Conservation (phyloP, 2,113 vertebrate species). For the Salvelinus alpinus region DNA sequence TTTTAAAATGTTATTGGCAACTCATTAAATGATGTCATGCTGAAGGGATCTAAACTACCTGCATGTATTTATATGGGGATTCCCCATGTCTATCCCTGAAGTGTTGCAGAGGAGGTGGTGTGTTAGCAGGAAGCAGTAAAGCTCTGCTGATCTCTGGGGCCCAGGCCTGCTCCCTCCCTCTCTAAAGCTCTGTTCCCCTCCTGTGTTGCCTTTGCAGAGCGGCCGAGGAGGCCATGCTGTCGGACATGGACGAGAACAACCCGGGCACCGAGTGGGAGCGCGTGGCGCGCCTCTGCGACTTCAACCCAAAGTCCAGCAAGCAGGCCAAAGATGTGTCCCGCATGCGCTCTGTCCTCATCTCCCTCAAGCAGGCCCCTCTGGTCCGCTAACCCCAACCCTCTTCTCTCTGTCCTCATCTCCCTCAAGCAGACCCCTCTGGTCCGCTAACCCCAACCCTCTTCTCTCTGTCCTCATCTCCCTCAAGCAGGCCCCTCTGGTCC, state of each 20-base stretch:
- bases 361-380: constrained; percentile 93
- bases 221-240: constrained; percentile 95
- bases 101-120: not conserved
- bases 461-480: constrained; percentile 97
- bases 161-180: not conserved
- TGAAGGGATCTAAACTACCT: too few relatives aligned
- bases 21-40: too few relatives aligned
- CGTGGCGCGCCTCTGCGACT: constrained; percentile 96
- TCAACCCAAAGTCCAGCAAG: constrained; percentile 99
- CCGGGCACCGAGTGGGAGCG: constrained; percentile 97
- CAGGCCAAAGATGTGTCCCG: constrained; percentile 98
- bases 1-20: too few relatives aligned
- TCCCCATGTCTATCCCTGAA: too few relatives aligned
- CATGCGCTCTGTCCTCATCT: constrained; percentile 98
- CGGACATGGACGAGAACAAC: constrained; percentile 87
- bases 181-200: constrained; percentile 31
- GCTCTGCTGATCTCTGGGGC: constrained; percentile 3
- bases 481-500: constrained; percentile 92
- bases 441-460: constrained; percentile 85
- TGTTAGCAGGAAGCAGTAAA: constrained; percentile 48
- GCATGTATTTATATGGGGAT: too few relatives aligned
- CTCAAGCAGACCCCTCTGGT: constrained; percentile 94
- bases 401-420: constrained; percentile 86
- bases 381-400: constrained; percentile 80
- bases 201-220: constrained; percentile 79